Conservation (phyloP, 2,797 vertebrate species). For the Notoglanidium macrostoma region DNA sequence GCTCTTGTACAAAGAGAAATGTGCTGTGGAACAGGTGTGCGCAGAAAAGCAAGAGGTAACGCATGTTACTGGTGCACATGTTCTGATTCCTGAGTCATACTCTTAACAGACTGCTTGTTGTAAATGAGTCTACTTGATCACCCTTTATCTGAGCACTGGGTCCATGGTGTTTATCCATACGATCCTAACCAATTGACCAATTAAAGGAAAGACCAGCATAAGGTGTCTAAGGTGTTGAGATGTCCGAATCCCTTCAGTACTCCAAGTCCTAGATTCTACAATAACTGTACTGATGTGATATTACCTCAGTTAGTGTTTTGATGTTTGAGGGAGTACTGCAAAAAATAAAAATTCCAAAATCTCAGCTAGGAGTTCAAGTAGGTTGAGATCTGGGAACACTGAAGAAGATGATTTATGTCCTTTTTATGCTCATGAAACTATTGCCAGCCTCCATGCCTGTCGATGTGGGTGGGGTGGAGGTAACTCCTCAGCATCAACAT, state of each 20-base stretch:
- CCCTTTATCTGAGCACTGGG: not conserved
- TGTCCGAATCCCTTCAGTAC: not conserved
- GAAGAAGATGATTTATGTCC: not conserved
- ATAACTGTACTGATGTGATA: not conserved
- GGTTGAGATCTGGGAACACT: not conserved
- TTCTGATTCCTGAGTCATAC: not conserved
- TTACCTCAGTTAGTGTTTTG: not conserved
- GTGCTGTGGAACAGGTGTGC: slow-evolving; percentile 70
- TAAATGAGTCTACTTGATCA: not conserved
- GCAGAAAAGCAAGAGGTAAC: slow-evolving; percentile 75
- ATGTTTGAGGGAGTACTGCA: not conserved
- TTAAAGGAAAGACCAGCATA: not conserved
- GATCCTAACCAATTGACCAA: not conserved
- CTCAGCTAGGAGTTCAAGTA: not conserved
- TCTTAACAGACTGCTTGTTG: not conserved
- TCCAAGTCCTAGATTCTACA: not conserved
- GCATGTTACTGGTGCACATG: not conserved
- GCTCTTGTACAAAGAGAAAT: slow-evolving; percentile 70
- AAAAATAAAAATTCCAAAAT: not conserved
- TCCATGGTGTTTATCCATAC: not conserved
- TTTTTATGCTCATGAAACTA: not conserved
- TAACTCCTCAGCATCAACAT: not conserved
- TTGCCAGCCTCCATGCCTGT: too few relatives aligned
- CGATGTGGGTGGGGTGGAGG: not conserved
- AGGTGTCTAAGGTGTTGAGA: not conserved